Evolutionary conservation across 2,888 invertebrate genomes (phyloP), one percentile per base, ranked within the genome.

Genomic region (Clusia tigrina): DNA sequence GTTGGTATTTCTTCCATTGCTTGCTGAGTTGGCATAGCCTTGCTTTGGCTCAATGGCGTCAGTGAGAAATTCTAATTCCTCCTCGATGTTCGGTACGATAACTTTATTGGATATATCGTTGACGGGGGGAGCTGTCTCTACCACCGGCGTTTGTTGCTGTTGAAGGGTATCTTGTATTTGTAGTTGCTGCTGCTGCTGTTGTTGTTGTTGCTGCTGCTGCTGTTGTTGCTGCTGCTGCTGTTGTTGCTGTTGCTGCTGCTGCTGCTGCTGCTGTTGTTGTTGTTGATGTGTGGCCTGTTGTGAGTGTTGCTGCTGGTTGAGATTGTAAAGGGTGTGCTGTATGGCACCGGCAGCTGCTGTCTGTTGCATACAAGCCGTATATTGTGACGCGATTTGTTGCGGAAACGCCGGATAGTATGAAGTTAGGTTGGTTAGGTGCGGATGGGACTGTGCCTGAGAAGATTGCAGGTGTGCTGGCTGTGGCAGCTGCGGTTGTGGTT

Each of bases 61-160:
- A 76, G 89, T 88, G 83, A 93, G 86, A 85, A 92, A 93, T 83
- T 91, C 91, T 79, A 94, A 86, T 85, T 94, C 94, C 85, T 94
- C 93, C 84, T 93, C 93, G 82, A 94, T 93, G 85, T 93, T 92
- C 74, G 93, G 93, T 78, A 93, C 93, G 77, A 93, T 91, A 76
- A 93, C 93, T 87, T 93, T 93, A 72, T 91, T 91, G 84, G 90
- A 89, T 77, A 89, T 88, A 82, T 90, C 90, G 71, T 88, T 88
- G 83, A 88, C 73, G 55, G 80, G 73, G 53, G 71, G 67, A 25
- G 71, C 67, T 25, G 76, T 64, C 53, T 74, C 73, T 23, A 74
- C 72, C 22, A 65, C 60, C 2, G 59, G 58, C 9, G 38, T 54
- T 52, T 57, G 68, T n/a, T n/a, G n/a, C n/a, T n/a, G n/a, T 25